Base-by-base conservation (phyloP, 2,888 invertebrate species). In the Pterostichus niger region DNA sequence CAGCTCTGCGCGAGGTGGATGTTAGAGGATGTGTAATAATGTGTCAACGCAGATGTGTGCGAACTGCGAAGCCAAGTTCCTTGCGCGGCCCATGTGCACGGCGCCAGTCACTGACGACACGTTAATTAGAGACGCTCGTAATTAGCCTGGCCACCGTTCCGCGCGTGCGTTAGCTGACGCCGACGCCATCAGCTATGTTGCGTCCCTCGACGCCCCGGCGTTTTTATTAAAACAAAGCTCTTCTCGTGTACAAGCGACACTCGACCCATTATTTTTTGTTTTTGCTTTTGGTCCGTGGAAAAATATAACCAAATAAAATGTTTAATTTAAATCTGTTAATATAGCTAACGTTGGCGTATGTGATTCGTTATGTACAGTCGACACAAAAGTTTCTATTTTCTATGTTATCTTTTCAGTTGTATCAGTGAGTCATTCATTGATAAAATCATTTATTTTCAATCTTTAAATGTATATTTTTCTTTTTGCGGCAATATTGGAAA, bases 191-290 rank as follows among this genome's bases (percentile, higher is more conserved):
- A 44, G 9, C 24, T 24, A 24, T 24, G 24, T 13, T 46, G 46
- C 73, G 33, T 56, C 54, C 56, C 54, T 56, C 35, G 52, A 33
- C 56, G 76, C 33, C 54, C 15, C 5, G 11, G 56, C 24, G 35
- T 78, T 78, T 71, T 78, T 78, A 78, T 78, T 78, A 78, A 78
- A 78, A 78, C 78, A 78, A 78, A 78, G 78, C 61, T 59, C 46
- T 40, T 77, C 59, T 77, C 56, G 11, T 56, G 78, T 78, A 78
- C 40, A 44, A 24, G 31, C 59, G 40, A 77, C 77, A 77, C 56
- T 17, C 15, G 9, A n/a, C 6, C 13, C 49, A 44, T 78, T 61
- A 61, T 61, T 77, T 78, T 78, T 78, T 77, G 77, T 56, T 78
- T 78, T 77, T 2, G 15, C 33, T 40, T 40, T 40, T 40, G 40